Evolutionary conservation across 1,140 invertebrate genomes (phyloP), one percentile per base, ranked within the genome.

Genomic region (Tyrophagus putrescentiae): DNA sequence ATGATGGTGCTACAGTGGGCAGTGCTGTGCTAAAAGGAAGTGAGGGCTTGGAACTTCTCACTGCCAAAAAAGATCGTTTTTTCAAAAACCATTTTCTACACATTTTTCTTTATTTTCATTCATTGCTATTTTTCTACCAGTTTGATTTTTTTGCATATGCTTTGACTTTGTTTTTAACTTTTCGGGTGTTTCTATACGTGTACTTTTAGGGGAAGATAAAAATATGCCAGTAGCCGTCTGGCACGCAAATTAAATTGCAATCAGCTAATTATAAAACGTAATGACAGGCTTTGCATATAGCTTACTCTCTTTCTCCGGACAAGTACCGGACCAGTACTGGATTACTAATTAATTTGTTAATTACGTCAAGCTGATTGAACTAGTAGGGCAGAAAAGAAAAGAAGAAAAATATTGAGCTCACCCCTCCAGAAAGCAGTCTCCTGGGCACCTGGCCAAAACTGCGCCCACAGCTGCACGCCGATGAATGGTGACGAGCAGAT

Each of bases 401-500:
- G n/a, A 27, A 48, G 31, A n/a, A 27, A 48, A 7, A 48, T 27
- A 6, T 48, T 21, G 7, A 27, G 31, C 63, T 60, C 23, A 64
- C 62, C 63, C 36, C 31, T 53, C 63, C 63, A 64, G 4, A 64
- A 16, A 16, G 18, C 13, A 36, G 57, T 52, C 31, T 64, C 16
- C 31, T 64, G 63, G n/a, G 63, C 63, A 21, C 33, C 27, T 28
- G 63, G 63, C 28, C 29, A 27, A 41, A 32, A 64, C 25, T 63
- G 45, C 0, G 63, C 60, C 63, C 63, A 64, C 16, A 77, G 67
- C 60, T 79, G 79, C 6, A 74, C 75, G 28, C 76, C 67, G 65
- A 77, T 78, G 68, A 85, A 87, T 3, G 84, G 84, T 25, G 76
- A 77, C 64, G 81, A 84, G 61, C 83, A 84, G 21, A 80, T 72